phyloP scores from a whole-genome alignment of 2,888 invertebrate genomes.

The Lepeophtheirus nordmannii region DNA sequence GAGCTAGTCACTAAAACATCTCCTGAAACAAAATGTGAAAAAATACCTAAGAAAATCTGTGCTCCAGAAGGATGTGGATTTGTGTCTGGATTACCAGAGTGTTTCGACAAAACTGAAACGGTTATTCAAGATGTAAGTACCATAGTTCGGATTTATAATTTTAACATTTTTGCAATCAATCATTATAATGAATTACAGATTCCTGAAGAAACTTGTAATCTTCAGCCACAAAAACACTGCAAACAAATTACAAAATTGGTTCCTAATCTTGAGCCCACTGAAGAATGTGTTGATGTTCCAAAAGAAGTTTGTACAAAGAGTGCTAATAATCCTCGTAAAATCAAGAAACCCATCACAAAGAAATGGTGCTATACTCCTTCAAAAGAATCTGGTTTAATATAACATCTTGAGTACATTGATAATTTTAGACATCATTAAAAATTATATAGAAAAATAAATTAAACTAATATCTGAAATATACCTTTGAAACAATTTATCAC shows the following conservation, averaged over 20 bases:
- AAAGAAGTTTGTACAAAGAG: neutral
- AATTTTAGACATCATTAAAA: no score
- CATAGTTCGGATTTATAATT: no score
- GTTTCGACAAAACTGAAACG: slow-evolving; percentile 6
- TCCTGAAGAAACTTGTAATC: slow-evolving; percentile 1
- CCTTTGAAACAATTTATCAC: no score
- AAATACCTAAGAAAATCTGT: slow-evolving; percentile 17
- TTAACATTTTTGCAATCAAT: no score
- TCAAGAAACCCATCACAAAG: neutral
- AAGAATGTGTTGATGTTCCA: slow-evolving; percentile 9
- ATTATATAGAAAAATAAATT: no score
- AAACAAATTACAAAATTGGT: slow-evolving; percentile 4
- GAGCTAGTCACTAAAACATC: slow-evolving; percentile 11
- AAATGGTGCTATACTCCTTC: slow-evolving; percentile 13
- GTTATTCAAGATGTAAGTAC: slow-evolving; percentile 18
- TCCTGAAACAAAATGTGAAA: slow-evolving; percentile 13
- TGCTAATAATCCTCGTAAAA: neutral
- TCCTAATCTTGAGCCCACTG: slow-evolving; percentile 5
- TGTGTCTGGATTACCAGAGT: neutral
- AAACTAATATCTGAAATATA: no score
- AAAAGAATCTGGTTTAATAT: neutral
- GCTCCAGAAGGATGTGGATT: slow-evolving; percentile 22
- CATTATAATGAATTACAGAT: neutral
- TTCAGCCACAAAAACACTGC: neutral
- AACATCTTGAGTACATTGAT: no score